Percentiles rank a stretch among this genome's conserved stretches.
Conservation (phyloP, 2,113 vertebrate genomes). For the Corythornis cristatus region DNA sequence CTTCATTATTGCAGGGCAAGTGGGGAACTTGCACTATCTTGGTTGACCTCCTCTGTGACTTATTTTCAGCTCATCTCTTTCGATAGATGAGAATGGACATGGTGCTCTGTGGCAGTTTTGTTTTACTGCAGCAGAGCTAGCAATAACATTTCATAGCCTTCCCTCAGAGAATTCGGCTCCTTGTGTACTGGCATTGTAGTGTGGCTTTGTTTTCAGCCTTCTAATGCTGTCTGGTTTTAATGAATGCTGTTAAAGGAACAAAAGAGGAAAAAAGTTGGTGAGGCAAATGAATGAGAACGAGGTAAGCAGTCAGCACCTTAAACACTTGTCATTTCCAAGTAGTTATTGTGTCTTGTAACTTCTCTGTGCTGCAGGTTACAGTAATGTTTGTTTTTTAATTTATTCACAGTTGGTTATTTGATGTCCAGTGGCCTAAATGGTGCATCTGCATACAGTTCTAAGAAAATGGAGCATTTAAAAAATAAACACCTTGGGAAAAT, state of each 20-base stretch:
- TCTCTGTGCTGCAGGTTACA: not conserved
- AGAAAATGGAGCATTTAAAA: not conserved
- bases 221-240: not conserved
- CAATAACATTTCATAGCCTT: not conserved
- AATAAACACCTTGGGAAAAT: not conserved
- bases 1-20: not conserved
- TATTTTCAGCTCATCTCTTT: conserved; percentile 19
- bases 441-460: not conserved
- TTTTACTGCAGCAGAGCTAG: not conserved
- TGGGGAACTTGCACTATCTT: not conserved
- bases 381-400: no score
- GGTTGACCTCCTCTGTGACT: conserved; percentile 24
- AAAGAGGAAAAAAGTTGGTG: not conserved
- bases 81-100: not conserved
- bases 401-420: not conserved
- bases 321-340: not conserved
- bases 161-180: not conserved
- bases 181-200: not conserved
- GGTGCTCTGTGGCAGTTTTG: not conserved
- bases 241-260: not conserved
- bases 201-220: not conserved
- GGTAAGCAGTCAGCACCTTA: not conserved
- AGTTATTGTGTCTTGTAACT: not conserved
- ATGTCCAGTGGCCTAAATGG: not conserved
- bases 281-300: not conserved